phyloP scores from a whole-genome alignment of 2,797 vertebrate species.

The Melanogrammus aeglefinus region DNA sequence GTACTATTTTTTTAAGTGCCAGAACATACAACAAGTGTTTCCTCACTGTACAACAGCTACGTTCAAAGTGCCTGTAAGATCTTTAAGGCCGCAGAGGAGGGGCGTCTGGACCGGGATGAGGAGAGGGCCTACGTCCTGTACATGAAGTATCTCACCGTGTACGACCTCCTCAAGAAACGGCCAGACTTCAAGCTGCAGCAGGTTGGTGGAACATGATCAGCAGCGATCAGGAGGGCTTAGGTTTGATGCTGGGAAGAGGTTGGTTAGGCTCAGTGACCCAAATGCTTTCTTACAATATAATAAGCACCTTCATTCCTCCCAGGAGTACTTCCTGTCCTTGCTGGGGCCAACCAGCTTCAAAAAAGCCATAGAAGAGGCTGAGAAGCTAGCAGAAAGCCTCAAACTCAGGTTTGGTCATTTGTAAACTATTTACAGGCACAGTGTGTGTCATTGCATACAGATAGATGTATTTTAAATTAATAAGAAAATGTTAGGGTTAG shows the following conservation, averaged over 20 bases:
- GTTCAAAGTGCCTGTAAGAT: conserved; percentile 94
- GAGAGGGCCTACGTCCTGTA: conserved; percentile 95
- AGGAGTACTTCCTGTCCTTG: conserved; percentile 90
- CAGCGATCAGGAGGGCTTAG: neutral
- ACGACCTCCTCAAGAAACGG: conserved; percentile 92
- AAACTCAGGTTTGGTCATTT: conserved; percentile 84
- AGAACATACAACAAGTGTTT: too few relatives aligned
- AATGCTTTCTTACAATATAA: neutral
- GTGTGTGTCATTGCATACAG: neutral
- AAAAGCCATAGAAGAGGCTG: conserved; percentile 96
- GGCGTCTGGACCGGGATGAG: conserved; percentile 91
- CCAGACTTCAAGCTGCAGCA: conserved; percentile 92
- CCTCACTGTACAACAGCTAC: conserved; percentile 73
- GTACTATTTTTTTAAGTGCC: too few relatives aligned
- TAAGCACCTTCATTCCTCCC: neutral
- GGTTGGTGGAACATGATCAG: conserved; percentile 68
- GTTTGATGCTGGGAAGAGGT: neutral
- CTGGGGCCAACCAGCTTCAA: conserved; percentile 88
- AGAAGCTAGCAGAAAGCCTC: conserved; percentile 95
- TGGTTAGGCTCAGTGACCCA: neutral
- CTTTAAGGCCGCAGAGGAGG: conserved; percentile 93
- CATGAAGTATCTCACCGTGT: conserved; percentile 95
- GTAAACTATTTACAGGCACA: neutral
- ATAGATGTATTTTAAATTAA: conserved; percentile 2
- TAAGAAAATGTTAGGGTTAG: neutral